Evolutionary conservation across 2,797 vertebrate genomes (phyloP), one percentile per base, ranked within the genome.

Genomic region (Anguilla pacifica): DNA sequence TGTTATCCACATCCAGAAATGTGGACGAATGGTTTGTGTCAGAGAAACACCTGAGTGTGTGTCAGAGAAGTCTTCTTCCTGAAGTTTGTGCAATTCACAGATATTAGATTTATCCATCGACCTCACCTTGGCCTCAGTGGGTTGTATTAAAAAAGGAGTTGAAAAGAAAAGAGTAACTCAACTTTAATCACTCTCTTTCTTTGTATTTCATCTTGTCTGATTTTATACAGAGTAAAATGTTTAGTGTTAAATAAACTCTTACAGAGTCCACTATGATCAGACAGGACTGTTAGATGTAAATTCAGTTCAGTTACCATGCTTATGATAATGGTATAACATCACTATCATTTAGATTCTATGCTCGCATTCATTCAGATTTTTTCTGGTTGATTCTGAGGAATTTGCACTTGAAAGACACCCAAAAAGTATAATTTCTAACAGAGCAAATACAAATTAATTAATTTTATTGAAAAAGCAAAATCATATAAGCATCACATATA

Each of bases 1-100:
- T 15, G 28, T 85, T 85, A 85, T 51, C 79, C 46, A 35, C 46
- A n/a, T 49, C 79, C 79, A 85, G 61, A 84, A 59, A 22, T 43
- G 9, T 17, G 17, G 55, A 59, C 2, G 55, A 85, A 64, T 61
- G 84, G 19, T 28, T 35, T 31, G 51, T 22, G 25, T 67, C 59
- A 64, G 17, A 28, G 83, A 64, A 35, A 35, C 35, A 25, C 31
- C 53, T 85, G 57, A 22, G 31, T 43, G 59, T 11, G 6, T 11
- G 9, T 85, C 57, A 43, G 31, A 64, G 57, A 43, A 25, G 35
- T 15, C 35, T 85, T 19, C 28, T 61, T 25, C 28, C 46, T 17
- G 84, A 85, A 67, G 59, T 25, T 61, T 43, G 19, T 53, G 19
- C 35, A 59, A 67, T 85, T 61, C 28, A 39, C 57, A 61, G 6